Evolutionary conservation across 2,113 vertebrate genomes (phyloP), one percentile per base, ranked within the genome.

Genomic region (Prionailurus bengalensis): DNA sequence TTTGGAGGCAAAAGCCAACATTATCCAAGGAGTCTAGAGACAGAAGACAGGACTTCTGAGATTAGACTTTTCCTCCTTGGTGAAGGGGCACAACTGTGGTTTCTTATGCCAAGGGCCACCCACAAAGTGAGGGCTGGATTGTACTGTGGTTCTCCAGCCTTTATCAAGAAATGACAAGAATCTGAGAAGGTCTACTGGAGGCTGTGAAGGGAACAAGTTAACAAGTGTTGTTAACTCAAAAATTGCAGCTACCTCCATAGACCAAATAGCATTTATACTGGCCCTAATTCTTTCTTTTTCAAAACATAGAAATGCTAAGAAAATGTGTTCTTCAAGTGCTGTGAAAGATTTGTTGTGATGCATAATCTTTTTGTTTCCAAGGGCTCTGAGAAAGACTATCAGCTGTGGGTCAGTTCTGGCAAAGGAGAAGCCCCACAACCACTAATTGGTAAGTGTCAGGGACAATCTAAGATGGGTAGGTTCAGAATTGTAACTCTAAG

Each of bases 401-500:
- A 99, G 85, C 91, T 99, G 39, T 99, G 99, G 99, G 99, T 99
- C 97, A 99, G 98, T 98, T 99, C 99, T 95, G 99, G 99, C 96
- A 99, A 99, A 97, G 99, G 99, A 73, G 99, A 99, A 78, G 98
- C 99, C 88, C 99, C 99, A 11, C 99, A 99, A 80, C 99, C 99
- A 97, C 99, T 99, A 70, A 99, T 99, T 76, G 99, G 99, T 99
- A 98, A 99, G 99, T 76, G 83, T 55, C 89, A 96, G 68, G 45
- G 23, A 78, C 73, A 53, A 65, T 92, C 65, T 58, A 12, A 87
- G 36, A 42, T 91, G 78, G 14, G 12, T 53, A 23, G 55, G 23
- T 42, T 85, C 68, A 83, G 51, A 90, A 48, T 11, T 70, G 29
- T 58, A 45, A 48, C 58, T 45, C n/a, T 39, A 2, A 31, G 48